Base-by-base conservation (phyloP, 2,888 invertebrate species). In the Argynnis bischoffii region DNA sequence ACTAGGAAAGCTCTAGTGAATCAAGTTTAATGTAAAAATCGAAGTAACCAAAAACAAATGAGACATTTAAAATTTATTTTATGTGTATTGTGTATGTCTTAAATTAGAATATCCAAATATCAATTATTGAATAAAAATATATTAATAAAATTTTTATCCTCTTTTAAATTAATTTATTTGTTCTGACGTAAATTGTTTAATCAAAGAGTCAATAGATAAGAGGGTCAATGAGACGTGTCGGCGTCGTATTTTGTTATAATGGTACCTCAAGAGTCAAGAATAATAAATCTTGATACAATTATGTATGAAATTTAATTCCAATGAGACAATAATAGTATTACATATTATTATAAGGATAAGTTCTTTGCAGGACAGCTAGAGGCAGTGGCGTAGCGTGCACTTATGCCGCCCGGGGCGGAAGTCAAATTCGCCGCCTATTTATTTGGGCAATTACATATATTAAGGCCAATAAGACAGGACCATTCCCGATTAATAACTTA, bases 181-280 rank as follows among this genome's bases (percentile, higher is more conserved):
- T 50, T 46, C 48, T 71, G 71, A 69, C 71, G 64, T 64, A 64
- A 60, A 59, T 55, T 51, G 46, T 46, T 63, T 64, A 64, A 71
- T 59, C 66, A 55, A 69, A 71, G 63, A 66, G 71, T 69, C 71
- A 66, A 69, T 66, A 66, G 69, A 71, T 71, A 71, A 69, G 60
- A 64, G 71, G 69, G 71, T 71, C 71, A 71, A 54, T 61, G 66
- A 69, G 69, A 66, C 63, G 53, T 15, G 59, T 14, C 16, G 66
- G 64, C 64, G 60, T 60, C 66, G 59, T 21, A 41, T 67, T 46
- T 48, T 51, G 26, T 64, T 53, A 26, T 50, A 57, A 51, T 41
- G 35, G 11, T 41, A 41, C 35, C 35, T 35, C 41, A 15, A 35
- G 53, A 31, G 16, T 41, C 21, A 54, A 35, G 13, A 51, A 50